Conservation (phyloP, 2,888 invertebrate species). For the Volucella inanis region DNA sequence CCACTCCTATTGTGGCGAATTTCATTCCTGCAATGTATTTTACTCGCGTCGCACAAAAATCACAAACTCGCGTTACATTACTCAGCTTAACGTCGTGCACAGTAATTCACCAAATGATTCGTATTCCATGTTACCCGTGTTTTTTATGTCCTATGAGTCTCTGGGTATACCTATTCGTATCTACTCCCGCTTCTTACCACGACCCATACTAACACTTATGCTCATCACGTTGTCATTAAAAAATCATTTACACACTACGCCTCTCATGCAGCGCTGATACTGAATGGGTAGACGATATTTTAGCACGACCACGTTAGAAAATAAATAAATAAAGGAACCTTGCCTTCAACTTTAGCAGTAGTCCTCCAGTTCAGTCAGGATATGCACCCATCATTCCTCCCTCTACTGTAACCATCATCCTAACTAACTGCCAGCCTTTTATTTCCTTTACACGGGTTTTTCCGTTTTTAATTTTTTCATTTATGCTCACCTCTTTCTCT, state of each 20-base stretch:
- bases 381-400: not conserved
- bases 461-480: not conserved
- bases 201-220: not conserved
- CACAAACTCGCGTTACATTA: constrained; percentile 44
- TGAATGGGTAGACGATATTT: not conserved
- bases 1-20: not conserved
- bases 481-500: not conserved
- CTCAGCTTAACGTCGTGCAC: constrained; percentile 40
- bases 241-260: constrained; percentile 59
- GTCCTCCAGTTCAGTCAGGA: not conserved
- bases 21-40: constrained; percentile 10
- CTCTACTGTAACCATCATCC: not conserved
- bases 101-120: constrained; percentile 47
- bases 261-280: not conserved
- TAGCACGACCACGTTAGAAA: constrained; percentile 1
- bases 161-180: not conserved
- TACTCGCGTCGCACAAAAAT: constrained; percentile 20
- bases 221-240: constrained; percentile 48
- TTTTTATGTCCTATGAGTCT: constrained; percentile 39
- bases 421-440: constrained; percentile 15
- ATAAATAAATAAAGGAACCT: constrained; percentile 3
- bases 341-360: not conserved
- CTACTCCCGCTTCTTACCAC: not conserved
- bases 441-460: constrained; percentile 5
- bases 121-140: constrained; percentile 39